Percentiles rank a stretch among this genome's conserved stretches.
phyloP scores from a whole-genome alignment of 1,140 invertebrate species.

The Bilobella aurantiaca region DNA sequence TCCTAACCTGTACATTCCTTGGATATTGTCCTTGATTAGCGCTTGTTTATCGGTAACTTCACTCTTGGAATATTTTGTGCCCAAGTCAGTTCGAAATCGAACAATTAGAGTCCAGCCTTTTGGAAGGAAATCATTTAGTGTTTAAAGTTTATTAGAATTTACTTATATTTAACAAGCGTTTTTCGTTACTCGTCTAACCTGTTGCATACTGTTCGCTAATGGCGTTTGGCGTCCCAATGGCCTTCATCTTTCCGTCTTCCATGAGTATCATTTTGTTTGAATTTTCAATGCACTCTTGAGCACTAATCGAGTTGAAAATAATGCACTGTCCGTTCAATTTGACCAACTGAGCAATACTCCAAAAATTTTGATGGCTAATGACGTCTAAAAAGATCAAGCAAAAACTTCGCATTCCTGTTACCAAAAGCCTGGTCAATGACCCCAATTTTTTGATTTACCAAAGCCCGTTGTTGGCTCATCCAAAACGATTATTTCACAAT shows the following conservation, averaged over 20 bases:
- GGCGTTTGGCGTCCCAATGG: background rate
- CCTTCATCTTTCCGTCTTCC: background rate
- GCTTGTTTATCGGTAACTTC: background rate
- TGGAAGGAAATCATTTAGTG: background rate
- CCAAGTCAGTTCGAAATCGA: background rate
- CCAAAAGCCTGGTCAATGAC: too few species aligned
- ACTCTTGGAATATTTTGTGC: background rate
- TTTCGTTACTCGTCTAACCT: background rate
- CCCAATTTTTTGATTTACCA: too few species aligned
- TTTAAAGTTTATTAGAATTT: too few species aligned
- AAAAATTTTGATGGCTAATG: background rate
- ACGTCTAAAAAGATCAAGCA: too few species aligned
- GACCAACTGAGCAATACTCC: background rate
- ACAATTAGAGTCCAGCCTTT: background rate
- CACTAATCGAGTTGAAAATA: background rate
- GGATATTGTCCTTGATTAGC: background rate
- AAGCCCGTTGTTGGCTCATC: background rate
- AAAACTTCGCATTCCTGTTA: too few species aligned
- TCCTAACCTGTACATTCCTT: background rate
- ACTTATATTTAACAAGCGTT: too few species aligned
- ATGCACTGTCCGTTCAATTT: background rate
- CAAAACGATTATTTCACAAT: background rate
- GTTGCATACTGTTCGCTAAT: background rate
- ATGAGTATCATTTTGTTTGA: background rate
- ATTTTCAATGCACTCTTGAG: background rate